Evolutionary conservation across 2,888 invertebrate genomes (phyloP).

Genomic region (Crepidodera aurea): DNA sequence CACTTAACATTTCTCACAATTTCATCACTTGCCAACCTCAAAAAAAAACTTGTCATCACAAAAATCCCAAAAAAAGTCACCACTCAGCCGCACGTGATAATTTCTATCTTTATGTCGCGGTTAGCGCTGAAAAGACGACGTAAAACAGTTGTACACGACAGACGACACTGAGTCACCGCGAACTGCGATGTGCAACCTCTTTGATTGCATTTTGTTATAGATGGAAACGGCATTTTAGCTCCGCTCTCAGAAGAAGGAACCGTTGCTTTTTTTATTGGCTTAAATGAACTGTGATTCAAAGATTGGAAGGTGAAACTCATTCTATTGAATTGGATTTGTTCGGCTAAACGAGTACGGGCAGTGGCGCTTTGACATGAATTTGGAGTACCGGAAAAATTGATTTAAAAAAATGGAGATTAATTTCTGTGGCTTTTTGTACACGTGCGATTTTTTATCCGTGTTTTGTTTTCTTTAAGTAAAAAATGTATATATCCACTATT

Average conservation of each 20-base stretch:
- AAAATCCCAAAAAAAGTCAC: constrained; percentile 6
- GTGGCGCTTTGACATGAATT: neutral
- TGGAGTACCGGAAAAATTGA: no score
- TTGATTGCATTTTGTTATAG: constrained; percentile 30
- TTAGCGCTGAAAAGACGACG: constrained; percentile 9
- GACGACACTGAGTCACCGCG: constrained; percentile 53
- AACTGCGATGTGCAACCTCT: constrained; percentile 29
- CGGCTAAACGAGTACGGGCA: neutral
- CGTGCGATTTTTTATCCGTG: no score
- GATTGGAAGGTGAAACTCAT: constrained; percentile 19
- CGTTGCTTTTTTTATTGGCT: constrained; percentile 27
- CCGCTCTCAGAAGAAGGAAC: constrained; percentile 23
- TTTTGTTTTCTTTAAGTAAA: no score
- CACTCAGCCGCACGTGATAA: constrained; percentile 9
- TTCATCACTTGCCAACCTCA: neutral
- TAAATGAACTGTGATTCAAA: constrained; percentile 26
- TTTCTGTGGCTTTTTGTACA: no score
- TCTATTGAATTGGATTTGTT: constrained; percentile 7
- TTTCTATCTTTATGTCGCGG: constrained; percentile 17
- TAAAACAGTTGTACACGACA: constrained; percentile 48
- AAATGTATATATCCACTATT: no score
- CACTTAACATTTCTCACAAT: no score
- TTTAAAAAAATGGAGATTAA: no score
- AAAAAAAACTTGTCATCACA: constrained; percentile 7
- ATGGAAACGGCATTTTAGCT: constrained; percentile 25